Base-by-base conservation (phyloP, 2,888 invertebrate species). In the Sphinx pinastri region DNA sequence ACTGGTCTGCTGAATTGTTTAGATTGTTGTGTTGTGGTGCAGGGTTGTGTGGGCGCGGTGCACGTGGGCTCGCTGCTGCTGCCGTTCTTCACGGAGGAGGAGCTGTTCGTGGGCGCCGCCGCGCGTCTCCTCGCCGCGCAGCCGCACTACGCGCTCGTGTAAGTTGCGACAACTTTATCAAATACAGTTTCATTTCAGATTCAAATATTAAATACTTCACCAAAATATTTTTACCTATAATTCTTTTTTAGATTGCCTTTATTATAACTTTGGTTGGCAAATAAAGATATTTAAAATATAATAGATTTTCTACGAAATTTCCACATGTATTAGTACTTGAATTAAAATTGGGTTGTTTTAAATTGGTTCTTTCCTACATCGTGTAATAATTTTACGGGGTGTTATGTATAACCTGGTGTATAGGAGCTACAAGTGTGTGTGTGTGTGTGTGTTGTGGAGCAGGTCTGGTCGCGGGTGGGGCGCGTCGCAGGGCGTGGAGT, bases 1-100 rank as follows among this genome's bases (percentile, higher is more conserved):
- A 45, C 8, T 16, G n/a, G 5, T 49, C 0, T n/a, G 25, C 19
- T 19, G 8, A 19, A 12, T 5, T 8, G 25, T 11, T 19, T 2
- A 7, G 7, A 11, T 2, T 19, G 19, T 14, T 51, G 38, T 66
- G 69, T 70, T 51, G 51, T 52, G 63, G 55, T 45, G 68, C 95
- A 98, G 94, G 99, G 99, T 8, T 99, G 99, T 86, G 91, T 99
- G 80, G 97, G 97, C 47, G 98, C 98, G 84, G 96, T 98, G 67
- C 95, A 98, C 81, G 96, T 99, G 71, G 98, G 98, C 68, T 95
- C 95, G 68, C 94, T 97, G 76, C 94, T 99, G 73, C 92, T 99
- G 75, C 98, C 99, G 6, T 99, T 97, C 91, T 98, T 97, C 91
- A 95, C 96, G 45, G 96, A 96, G 83, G 94, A 95, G 73, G 96